phyloP scores from a whole-genome alignment of 2,888 invertebrate genomes.

The Fragum sueziense region DNA sequence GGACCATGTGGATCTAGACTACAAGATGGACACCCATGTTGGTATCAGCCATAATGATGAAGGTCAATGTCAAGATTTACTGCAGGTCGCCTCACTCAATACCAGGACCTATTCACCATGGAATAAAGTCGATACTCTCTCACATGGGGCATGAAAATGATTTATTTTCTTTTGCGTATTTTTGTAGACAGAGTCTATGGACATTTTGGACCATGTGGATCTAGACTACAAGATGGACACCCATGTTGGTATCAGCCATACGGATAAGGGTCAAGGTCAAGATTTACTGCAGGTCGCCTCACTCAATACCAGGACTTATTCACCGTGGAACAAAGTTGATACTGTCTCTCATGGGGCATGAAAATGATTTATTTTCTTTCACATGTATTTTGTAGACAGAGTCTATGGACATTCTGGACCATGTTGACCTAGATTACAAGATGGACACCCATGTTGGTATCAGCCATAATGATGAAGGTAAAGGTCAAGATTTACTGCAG shows the following conservation, averaged over 20 bases:
- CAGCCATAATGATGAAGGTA: neutral
- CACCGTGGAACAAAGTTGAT: neutral
- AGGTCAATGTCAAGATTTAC: slow-evolving; percentile 6
- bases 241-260: neutral
- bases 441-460: neutral
- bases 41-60: neutral
- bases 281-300: slow-evolving; percentile 1
- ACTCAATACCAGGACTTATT: neutral
- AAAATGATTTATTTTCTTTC: no score
- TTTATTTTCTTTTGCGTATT: no score
- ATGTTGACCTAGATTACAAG: slow-evolving; percentile 44
- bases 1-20: slow-evolving; percentile 55
- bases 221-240: slow-evolving; percentile 4
- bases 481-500: slow-evolving; percentile 4
- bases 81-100: neutral
- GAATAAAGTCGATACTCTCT: neutral
- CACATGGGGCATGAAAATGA: no score
- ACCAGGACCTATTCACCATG: neutral
- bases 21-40: neutral
- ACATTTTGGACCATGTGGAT: slow-evolving; percentile 63
- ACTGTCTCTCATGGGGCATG: neutral
- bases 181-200: slow-evolving; percentile 50
- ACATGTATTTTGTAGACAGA: slow-evolving; percentile 23
- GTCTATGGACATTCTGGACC: slow-evolving; percentile 63
- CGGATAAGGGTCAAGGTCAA: neutral